These are phyloP conservation scores for Brachionus koreanus DNA, from an alignment of 1,140 invertebrate genomes.

Conservation along the genomic window DNA sequence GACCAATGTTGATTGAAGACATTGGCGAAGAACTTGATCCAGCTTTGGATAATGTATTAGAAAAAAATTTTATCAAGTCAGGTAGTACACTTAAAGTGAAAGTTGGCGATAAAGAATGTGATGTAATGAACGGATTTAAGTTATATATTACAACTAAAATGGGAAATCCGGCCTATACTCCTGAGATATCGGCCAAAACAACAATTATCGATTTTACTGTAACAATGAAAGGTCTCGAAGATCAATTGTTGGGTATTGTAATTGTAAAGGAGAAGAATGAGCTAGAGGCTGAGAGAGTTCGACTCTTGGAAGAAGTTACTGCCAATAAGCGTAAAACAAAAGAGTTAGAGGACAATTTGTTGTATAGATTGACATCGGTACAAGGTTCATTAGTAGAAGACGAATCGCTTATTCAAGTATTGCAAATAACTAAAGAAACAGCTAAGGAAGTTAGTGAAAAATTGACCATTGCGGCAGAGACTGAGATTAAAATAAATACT, in stretches of 20 bases:
- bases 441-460: slow-evolving; percentile 92
- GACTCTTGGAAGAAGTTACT: slow-evolving; percentile 89
- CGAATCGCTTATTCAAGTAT: slow-evolving; percentile 84
- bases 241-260: slow-evolving; percentile 84
- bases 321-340: slow-evolving; percentile 92
- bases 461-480: slow-evolving; percentile 80
- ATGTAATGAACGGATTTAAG: slow-evolving; percentile 90
- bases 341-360: slow-evolving; percentile 83
- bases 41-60: slow-evolving; percentile 89
- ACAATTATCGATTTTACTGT: slow-evolving; percentile 97
- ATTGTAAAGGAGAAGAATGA: slow-evolving; percentile 91
- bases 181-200: slow-evolving; percentile 90
- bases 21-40: slow-evolving; percentile 90
- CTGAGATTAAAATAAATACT: slow-evolving; percentile 86
- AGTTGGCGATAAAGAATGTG: slow-evolving; percentile 90
- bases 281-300: slow-evolving; percentile 83
- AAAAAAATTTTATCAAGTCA: slow-evolving; percentile 96
- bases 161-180: slow-evolving; percentile 90
- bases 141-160: slow-evolving; percentile 93
- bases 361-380: slow-evolving; percentile 80
- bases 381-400: slow-evolving; percentile 91
- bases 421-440: slow-evolving; percentile 84
- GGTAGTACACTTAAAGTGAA: slow-evolving; percentile 89
- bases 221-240: slow-evolving; percentile 90
- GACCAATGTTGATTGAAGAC: slow-evolving; percentile 89